Conservation (phyloP, 2,888 invertebrate species). For the Pterostichus niger region DNA sequence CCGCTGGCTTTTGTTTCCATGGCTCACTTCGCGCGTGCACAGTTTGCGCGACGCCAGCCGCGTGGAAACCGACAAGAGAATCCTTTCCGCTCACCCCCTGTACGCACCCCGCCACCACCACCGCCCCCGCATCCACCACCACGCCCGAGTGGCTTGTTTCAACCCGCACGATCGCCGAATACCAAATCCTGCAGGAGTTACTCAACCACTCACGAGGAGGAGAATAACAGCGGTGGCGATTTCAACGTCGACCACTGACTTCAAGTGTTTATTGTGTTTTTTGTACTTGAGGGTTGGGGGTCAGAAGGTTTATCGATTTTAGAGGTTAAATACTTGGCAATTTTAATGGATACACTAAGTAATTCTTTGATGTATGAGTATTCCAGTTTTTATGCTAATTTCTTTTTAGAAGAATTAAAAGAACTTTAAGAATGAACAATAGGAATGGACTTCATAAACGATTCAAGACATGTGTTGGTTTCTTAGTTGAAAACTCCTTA, state of each 20-base stretch:
- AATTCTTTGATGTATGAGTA: too few species aligned
- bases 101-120: conserved; percentile 20
- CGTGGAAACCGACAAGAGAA: conserved; percentile 77
- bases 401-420: too few species aligned
- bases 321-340: not conserved
- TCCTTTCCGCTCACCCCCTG: conserved; percentile 74
- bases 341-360: too few species aligned
- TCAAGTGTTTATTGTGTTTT: conserved; percentile 10
- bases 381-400: too few species aligned
- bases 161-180: conserved; percentile 48
- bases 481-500: too few species aligned
- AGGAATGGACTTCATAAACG: too few species aligned
- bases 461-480: too few species aligned
- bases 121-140: not conserved
- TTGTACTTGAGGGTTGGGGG: not conserved
- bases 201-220: not conserved
- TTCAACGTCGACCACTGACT: too few species aligned
- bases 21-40: conserved; percentile 74
- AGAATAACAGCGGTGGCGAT: too few species aligned
- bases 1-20: conserved; percentile 75
- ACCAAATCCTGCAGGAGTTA: conserved; percentile 45
- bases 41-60: conserved; percentile 69
- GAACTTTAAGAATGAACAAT: too few species aligned
- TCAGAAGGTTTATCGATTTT: conserved; percentile 11
- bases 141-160: conserved; percentile 61